Base-by-base conservation (phyloP, 2,113 vertebrate species). In the Falco punctatus region DNA sequence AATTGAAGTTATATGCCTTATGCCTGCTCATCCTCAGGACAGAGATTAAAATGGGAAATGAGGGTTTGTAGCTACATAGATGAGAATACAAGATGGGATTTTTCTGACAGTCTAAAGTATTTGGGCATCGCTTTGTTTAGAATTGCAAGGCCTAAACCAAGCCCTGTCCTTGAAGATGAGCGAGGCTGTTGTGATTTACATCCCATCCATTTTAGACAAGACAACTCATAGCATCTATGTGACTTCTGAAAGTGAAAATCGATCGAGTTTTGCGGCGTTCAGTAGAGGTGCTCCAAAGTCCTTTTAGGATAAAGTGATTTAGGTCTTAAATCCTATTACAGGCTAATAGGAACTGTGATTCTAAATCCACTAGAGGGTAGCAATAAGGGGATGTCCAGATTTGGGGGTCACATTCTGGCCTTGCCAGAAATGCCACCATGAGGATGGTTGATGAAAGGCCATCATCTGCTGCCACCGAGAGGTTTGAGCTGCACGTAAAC, bases 1-100 rank as follows among this genome's bases (percentile, higher is more conserved):
- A 97, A 95, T 91, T 94, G 75, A 86, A 96, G 94, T 96, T 95
- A 95, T 90, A 80, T 88, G 54, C 74, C 58, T 86, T 82, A 58
- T 48, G 58, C 72, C 69, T 92, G 52, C 48, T 91, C 77, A 35
- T 94, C 73, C 78, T 94, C 62, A 49, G 74, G 90, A 96, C 82
- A 71, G 75, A 95, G 86, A 92, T 77, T 95, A 88, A 90, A 94
- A 90, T 62, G 71, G 42, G 64, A 92, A 95, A 88, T 27, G 32
- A 83, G 21, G 59, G 30, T 74, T 67, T 74, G 48, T 48, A 74
- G 75, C n/a, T 67, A 64, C 0, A 0, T 35, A 46, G 42, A 64
- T 35, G 59, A 88, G 59, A 88, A 64, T 13, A 42, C 2, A 21
- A 83, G 46, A 48, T 44, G 48, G 33, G 22, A 33, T 33, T 78